phyloP scores from a whole-genome alignment of 2,113 vertebrate genomes.

The Panthera leo region DNA sequence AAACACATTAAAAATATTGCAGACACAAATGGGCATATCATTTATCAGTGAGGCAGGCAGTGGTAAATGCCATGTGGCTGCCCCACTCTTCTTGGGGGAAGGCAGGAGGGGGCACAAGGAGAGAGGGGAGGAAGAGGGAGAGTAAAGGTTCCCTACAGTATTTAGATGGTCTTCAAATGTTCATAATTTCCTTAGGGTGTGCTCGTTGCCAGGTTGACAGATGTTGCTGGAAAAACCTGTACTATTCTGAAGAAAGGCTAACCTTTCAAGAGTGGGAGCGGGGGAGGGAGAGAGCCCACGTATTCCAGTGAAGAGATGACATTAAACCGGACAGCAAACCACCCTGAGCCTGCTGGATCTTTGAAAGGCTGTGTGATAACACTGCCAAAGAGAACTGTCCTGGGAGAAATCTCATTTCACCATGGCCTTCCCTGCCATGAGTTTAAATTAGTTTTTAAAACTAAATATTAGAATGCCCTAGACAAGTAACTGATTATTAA shows the following conservation, averaged over 20 bases:
- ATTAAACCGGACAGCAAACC: slow-evolving; percentile 75
- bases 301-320: slow-evolving; percentile 54
- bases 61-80: slow-evolving; percentile 32
- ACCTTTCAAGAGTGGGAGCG: slow-evolving; percentile 67
- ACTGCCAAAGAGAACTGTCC: slow-evolving; percentile 65
- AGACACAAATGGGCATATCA: slow-evolving; percentile 57
- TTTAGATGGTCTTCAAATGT: slow-evolving; percentile 76
- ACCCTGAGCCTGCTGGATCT: slow-evolving; percentile 60
- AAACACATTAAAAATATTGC: slow-evolving; percentile 23
- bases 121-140: not conserved
- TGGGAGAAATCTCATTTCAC: slow-evolving; percentile 56
- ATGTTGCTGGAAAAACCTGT: slow-evolving; percentile 76
- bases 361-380: slow-evolving; percentile 49
- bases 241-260: slow-evolving; percentile 77
- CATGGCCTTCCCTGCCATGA: slow-evolving; percentile 53
- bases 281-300: slow-evolving; percentile 42
- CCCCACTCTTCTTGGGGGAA: not conserved
- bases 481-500: slow-evolving; percentile 71
- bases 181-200: slow-evolving; percentile 80
- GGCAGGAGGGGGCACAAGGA: slow-evolving; percentile 9
- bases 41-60: not conserved
- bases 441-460: slow-evolving; percentile 62
- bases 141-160: slow-evolving; percentile 45
- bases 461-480: slow-evolving; percentile 64
- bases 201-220: slow-evolving; percentile 75